These are phyloP conservation scores for Thereva nobilitata DNA, from an alignment of 2,888 invertebrate genomes.

Conservation along the genomic window DNA sequence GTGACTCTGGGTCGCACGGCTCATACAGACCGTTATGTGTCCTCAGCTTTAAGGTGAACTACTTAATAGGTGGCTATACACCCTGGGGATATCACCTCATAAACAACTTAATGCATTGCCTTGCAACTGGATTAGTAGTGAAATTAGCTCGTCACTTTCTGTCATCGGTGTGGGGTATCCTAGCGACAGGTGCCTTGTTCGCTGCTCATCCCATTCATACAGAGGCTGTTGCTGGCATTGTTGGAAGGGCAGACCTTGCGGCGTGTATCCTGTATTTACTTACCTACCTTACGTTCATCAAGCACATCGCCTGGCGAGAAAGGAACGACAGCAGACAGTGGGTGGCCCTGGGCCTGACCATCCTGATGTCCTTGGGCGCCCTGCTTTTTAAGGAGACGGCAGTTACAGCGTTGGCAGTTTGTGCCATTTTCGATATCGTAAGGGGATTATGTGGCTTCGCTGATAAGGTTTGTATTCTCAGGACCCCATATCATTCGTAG, in stretches of 20 bases:
- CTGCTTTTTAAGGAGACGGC: constrained; percentile 96
- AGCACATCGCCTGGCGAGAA: constrained; percentile 72
- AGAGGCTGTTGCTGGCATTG: constrained; percentile 94
- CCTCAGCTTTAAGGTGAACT: constrained; percentile 84
- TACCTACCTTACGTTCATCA: constrained; percentile 82
- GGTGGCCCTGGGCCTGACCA: constrained; percentile 66
- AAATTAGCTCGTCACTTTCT: constrained; percentile 73
- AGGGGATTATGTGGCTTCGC: constrained; percentile 58
- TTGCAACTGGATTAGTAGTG: constrained; percentile 82
- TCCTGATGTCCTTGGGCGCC: constrained; percentile 74
- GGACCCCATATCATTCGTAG: background rate
- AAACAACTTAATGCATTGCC: constrained; percentile 83
- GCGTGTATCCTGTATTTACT: constrained; percentile 89
- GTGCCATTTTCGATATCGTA: constrained; percentile 84
- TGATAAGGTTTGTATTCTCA: constrained; percentile 60
- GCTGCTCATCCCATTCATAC: constrained; percentile 96
- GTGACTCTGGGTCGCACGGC: constrained; percentile 92
- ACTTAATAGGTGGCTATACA: constrained; percentile 74
- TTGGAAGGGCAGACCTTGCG: constrained; percentile 92
- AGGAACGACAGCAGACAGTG: constrained; percentile 59
- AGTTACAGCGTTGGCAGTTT: constrained; percentile 86
- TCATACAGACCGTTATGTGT: constrained; percentile 94
- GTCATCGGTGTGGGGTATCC: constrained; percentile 70
- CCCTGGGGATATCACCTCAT: constrained; percentile 85
- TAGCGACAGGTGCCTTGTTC: constrained; percentile 82